These are phyloP conservation scores for Caenorhabditis wallacei DNA, from an alignment of 2,888 invertebrate species.

Conservation along the genomic window DNA sequence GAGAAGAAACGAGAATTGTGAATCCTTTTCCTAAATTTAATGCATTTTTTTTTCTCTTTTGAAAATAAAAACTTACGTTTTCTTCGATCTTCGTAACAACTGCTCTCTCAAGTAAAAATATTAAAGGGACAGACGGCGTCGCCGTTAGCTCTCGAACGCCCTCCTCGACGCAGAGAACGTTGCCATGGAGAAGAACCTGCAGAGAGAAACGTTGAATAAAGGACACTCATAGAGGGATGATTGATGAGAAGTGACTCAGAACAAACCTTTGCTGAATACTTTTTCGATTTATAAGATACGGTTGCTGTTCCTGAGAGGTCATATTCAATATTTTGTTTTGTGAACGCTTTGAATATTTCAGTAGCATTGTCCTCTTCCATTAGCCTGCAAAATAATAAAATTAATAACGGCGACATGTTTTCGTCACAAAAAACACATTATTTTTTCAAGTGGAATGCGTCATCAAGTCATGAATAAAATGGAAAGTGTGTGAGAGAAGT, in stretches of 20 bases:
- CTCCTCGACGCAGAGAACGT: constrained; percentile 67
- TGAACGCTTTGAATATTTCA: constrained; percentile 78
- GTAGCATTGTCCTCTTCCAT: constrained; percentile 83
- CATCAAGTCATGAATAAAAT: constrained; percentile 20
- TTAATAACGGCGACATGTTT: neutral
- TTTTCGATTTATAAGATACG: constrained; percentile 59
- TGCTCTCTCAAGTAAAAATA: constrained; percentile 78
- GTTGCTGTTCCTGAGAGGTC: constrained; percentile 44
- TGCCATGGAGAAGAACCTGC: constrained; percentile 69
- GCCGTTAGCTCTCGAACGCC: neutral
- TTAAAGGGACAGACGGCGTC: constrained; percentile 73
- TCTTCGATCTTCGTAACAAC: constrained; percentile 68
- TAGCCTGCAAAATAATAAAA: constrained; percentile 3
- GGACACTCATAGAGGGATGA: neutral
- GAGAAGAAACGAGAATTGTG: constrained; percentile 32
- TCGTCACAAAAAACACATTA: neutral
- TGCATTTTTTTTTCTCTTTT: neutral
- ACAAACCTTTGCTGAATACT: constrained; percentile 65
- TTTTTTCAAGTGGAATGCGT: constrained; percentile 27
- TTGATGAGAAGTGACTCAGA: constrained; percentile 1
- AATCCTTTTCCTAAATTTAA: constrained; percentile 4
- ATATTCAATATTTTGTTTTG: constrained; percentile 58
- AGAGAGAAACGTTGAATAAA: neutral
- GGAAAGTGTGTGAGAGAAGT: neutral
- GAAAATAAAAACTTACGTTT: constrained; percentile 6